Evolutionary conservation across 2,888 invertebrate genomes (phyloP), one percentile per base, ranked within the genome.

Genomic region (Azorinus chamasolen): DNA sequence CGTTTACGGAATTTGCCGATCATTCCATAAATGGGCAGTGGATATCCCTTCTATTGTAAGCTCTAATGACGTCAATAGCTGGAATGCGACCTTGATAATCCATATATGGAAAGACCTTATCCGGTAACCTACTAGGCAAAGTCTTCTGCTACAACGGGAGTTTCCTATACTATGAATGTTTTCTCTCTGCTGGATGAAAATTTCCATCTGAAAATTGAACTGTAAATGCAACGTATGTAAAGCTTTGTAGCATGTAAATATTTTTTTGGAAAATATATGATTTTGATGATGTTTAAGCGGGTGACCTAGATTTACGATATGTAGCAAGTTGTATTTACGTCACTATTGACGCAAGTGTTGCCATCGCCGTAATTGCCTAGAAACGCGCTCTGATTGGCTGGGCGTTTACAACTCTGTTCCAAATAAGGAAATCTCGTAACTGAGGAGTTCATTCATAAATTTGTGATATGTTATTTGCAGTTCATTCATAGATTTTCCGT

Each of bases 381-480:
- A 59, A 53, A 80, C 66, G 66, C 54, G 22, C 63, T 79, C 53
- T 81, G 75, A 89, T 89, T 90, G 89, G 89, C 58, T 74, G 46
- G 58, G 45, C 41, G 27, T 77, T 83, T 84, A 78, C 84, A 70
- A 79, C 71, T 45, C 5, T 80, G 71, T 82, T 75, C 88, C 89
- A 85, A 87, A 89, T 89, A 88, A 87, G 89, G 90, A 79, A 84
- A 83, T 79, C 25, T 70, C 79, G 76, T 82, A 73, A 80, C 81
- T 72, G 66, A 75, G 71, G 72, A 79, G 76, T 88, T 88, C 89
- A 90, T 90, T 90, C 87, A 90, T 88, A 89, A 88, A 84, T 80
- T 71, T 72, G 77, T 77, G 69, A 84, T 83, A 83, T 82, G 80
- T 72, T 82, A 84, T 81, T 57, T 51, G 46, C 63, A 65, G 78